Percentiles rank a stretch among this genome's conserved stretches.
phyloP scores from a whole-genome alignment of 1,140 invertebrate species.

The Drosophila seguyi region DNA sequence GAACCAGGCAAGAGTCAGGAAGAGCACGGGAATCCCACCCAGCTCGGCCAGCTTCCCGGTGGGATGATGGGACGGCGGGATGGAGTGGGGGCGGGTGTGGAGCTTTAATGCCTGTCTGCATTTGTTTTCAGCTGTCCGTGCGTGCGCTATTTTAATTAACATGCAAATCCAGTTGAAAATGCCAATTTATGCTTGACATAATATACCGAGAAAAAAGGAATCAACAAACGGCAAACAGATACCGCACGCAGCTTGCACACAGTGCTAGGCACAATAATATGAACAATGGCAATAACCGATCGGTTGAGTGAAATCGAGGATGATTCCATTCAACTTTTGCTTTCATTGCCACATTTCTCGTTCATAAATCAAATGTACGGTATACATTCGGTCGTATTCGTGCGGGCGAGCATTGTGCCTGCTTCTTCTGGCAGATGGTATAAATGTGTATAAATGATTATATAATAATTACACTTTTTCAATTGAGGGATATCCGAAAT shows the following conservation, averaged over 20 bases:
- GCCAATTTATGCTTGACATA: conserved; percentile 83
- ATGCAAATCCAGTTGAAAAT: conserved; percentile 83
- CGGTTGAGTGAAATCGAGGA: conserved; percentile 15
- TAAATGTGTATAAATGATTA: conserved; percentile 46
- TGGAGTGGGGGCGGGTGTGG: background rate
- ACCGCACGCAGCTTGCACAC: conserved; percentile 21
- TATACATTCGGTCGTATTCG: background rate
- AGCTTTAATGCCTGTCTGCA: conserved; percentile 75
- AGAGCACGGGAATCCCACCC: background rate
- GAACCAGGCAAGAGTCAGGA: background rate
- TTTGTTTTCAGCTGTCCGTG: conserved; percentile 81
- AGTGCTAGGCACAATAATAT: conserved; percentile 39
- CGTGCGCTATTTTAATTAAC: conserved; percentile 80
- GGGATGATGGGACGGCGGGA: conserved; percentile 1
- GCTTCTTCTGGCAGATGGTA: background rate
- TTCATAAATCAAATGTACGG: conserved; percentile 28
- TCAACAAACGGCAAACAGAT: conserved; percentile 44
- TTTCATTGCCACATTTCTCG: conserved; percentile 10
- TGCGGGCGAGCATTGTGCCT: conserved; percentile 3
- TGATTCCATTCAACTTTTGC: conserved; percentile 46
- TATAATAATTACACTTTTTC: conserved; percentile 73
- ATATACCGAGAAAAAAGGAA: conserved; percentile 64
- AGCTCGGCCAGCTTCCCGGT: conserved; percentile 56
- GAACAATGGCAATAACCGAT: conserved; percentile 32
- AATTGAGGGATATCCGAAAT: conserved; percentile 63